phyloP scores from a whole-genome alignment of 1,140 invertebrate species.

The Riptortus pedestris region DNA sequence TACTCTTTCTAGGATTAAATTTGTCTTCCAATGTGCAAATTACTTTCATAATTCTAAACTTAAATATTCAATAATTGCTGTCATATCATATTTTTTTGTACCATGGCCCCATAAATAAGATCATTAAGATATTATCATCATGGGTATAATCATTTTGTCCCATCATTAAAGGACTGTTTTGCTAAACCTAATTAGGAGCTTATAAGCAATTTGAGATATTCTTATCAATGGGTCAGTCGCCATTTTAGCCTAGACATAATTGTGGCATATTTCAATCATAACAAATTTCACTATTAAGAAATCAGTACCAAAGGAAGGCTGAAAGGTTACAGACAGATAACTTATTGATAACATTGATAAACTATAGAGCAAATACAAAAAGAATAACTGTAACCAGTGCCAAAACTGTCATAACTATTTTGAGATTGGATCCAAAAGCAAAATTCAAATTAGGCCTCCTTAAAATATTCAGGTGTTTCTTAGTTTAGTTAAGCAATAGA shows the following conservation, averaged over 20 bases:
- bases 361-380: neutral
- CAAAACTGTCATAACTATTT: no score
- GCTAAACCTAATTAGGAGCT: neutral
- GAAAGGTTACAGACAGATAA: neutral
- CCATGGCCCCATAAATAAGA: no score
- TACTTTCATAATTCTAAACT: no score
- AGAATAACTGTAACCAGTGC: no score
- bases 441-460: no score
- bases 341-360: neutral
- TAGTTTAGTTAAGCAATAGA: no score
- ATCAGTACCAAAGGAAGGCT: slow-evolving; percentile 9
- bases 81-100: no score
- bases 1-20: no score
- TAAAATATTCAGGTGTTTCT: no score
- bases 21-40: no score
- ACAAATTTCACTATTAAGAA: slow-evolving; percentile 15
- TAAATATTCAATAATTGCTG: no score
- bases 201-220: neutral
- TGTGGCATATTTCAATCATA: slow-evolving; percentile 8
- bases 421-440: no score
- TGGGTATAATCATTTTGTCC: neutral
- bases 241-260: slow-evolving; percentile 10
- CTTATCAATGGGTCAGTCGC: neutral
- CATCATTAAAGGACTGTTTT: neutral
- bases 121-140: neutral